Evolutionary conservation across 2,888 invertebrate genomes (phyloP), one percentile per base, ranked within the genome.

Genomic region (Brassicogethes aeneus): DNA sequence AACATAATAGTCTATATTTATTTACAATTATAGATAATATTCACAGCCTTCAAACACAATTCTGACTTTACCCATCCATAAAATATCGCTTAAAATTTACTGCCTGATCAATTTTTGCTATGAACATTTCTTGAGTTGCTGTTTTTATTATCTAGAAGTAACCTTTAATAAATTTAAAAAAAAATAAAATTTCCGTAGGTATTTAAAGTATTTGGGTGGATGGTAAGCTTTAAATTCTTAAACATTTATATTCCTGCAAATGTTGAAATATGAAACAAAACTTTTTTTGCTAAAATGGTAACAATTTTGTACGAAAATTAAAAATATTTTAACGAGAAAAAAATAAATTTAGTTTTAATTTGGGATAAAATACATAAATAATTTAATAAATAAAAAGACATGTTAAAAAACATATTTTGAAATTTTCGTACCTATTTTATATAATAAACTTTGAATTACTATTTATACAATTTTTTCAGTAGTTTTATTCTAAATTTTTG

Each of bases 31-130:
- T 55, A 57, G 59, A 59, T 54, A 56, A 56, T 58, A 55, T 57
- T 62, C 61, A 61, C 60, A 62, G 61, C 60, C 62, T 59, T 12
- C 57, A 51, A 55, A 58, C 57, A 54, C 51, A 53, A 54, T 50
- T 54, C 52, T 53, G 52, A 52, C 54, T 50, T 45, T 10, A 23
- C 10, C 23, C 23, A 23, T 23, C 23, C 23, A 23, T 23, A 7
- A 5, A 7, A 23, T 7, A 23, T 23, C 23, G 10, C 23, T 23
- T 23, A 23, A 23, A 23, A 23, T 23, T 7, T 23, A 7, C 10
- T 23, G 23, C 23, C 23, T 7, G 23, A 23, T 23, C 23, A 23
- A 7, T 23, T 23, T 23, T 23, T 23, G 5, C 5, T 10, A 5
- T 23, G 23, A 7, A 7, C 5, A 7, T 23, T 7, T 23, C 10